Evolutionary conservation across 1,140 invertebrate species (phyloP), one percentile per base, ranked within the genome.

Genomic region (Zaprionus kolodkinae): DNA sequence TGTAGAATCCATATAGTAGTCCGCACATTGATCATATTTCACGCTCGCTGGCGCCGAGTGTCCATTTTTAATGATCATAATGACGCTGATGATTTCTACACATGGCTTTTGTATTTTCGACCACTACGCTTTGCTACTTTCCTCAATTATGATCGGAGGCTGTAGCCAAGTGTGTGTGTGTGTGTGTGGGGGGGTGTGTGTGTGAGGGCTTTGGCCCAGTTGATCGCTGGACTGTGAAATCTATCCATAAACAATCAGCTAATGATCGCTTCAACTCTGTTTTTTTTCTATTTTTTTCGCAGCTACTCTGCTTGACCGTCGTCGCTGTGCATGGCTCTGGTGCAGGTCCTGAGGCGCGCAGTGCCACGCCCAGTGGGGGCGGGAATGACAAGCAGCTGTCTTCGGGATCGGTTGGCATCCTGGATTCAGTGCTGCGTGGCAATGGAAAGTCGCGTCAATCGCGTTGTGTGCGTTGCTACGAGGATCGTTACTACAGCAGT

Each of bases 391-490:
- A 77, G 11, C 57, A 72, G 15, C 21, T 61, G 38, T 40, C 38
- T n/a, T 40, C 71, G 9, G 48, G 70, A 0, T 50, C 76, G 9
- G 59, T 62, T 3, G 78, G 83, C 3, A 55, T 83, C 7, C 54
- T 87, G 12, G 84, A 88, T 43, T 72, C 80, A 0, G 81, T 81
- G 48, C 55, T 78, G 5, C 72, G 62, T 5, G 82, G 79, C 48
- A 72, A 27, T 27, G 62, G 68, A 6, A 92, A 92, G 85, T 40
- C 80, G 91, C 1, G n/a, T n/a, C 91, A 92, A 57, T 92, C 91
- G 10, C 73, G 91, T 1, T 92, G 91, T 56, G 91, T 92, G 17
- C 79, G 91, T 38, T 92, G 91, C 76, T 92, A 92, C 30, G 91
- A 92, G 72, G 91, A 92, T 65, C 79, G 90, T 0, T 91, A 79